These are phyloP conservation scores for Onychostoma macrolepis DNA, from an alignment of 2,113 vertebrate genomes.

Conservation along the genomic window DNA sequence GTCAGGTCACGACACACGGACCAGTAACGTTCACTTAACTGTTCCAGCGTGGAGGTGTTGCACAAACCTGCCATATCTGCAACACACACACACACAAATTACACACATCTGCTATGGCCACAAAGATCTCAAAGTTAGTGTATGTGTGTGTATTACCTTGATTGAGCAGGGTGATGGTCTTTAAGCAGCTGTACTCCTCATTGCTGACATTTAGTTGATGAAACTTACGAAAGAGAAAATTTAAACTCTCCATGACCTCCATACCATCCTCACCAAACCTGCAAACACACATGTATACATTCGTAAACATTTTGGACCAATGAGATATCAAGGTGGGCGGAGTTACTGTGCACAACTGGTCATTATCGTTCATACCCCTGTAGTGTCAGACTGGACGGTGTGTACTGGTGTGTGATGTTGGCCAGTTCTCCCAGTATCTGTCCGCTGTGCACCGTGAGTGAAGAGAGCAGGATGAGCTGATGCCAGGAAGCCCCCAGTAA, in stretches of 20 bases:
- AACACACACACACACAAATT: conserved; percentile 3
- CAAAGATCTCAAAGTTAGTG: not conserved
- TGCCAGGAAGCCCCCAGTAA: conserved; percentile 97
- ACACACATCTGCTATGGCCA: not conserved
- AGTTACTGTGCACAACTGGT: not conserved
- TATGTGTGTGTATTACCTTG: conserved; percentile 80
- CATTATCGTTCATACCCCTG: conserved; percentile 79
- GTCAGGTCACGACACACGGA: conserved; percentile 98
- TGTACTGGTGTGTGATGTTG: conserved; percentile 94
- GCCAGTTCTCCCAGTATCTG: conserved; percentile 97
- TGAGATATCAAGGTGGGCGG: not conserved
- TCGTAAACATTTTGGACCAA: not conserved
- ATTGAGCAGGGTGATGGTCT: conserved; percentile 98
- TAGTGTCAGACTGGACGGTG: conserved; percentile 91
- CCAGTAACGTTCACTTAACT: conserved; percentile 97
- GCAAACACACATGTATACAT: conserved; percentile 10
- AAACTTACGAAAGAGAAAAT: conserved; percentile 97
- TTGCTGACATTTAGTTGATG: conserved; percentile 95
- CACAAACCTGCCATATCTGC: conserved; percentile 92
- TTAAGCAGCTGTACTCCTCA: conserved; percentile 97
- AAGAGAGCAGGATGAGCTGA: conserved; percentile 95
- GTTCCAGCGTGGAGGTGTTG: conserved; percentile 90
- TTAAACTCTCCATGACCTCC: conserved; percentile 96
- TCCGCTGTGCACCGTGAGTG: conserved; percentile 93
- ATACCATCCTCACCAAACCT: conserved; percentile 96